Evolutionary conservation across 2,113 vertebrate species (phyloP).

Genomic region (Oncorhynchus kisutch): DNA sequence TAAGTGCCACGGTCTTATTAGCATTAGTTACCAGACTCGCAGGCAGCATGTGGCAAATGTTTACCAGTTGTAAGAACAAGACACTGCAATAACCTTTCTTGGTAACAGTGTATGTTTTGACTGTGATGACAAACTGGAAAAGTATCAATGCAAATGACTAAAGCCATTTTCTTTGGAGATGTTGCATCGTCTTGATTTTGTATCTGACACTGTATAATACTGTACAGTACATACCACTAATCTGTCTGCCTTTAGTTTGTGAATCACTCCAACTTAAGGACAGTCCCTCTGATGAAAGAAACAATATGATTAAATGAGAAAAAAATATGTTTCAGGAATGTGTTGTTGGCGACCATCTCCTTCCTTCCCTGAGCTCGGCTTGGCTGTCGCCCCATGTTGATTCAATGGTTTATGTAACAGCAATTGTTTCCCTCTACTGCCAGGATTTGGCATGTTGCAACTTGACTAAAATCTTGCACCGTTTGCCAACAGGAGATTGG

Average conservation of each 20-base stretch:
- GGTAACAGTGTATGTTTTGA: too few relatives aligned
- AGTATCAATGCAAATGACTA: too few relatives aligned
- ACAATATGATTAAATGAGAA: not conserved
- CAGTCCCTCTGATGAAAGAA: not conserved
- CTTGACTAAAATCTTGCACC: not conserved
- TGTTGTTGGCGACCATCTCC: not conserved
- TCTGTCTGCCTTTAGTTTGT: not conserved
- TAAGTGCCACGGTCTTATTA: too few relatives aligned
- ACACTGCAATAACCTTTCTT: too few relatives aligned
- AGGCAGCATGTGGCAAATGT: too few relatives aligned
- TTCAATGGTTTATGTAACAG: constrained; percentile 3
- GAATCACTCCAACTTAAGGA: not conserved
- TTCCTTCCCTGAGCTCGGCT: not conserved
- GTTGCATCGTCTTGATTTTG: too few relatives aligned
- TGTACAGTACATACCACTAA: too few relatives aligned
- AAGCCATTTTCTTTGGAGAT: too few relatives aligned
- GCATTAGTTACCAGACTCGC: too few relatives aligned
- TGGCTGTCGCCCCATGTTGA: not conserved
- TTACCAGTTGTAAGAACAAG: too few relatives aligned
- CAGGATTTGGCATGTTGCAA: constrained; percentile 8
- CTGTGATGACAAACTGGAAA: too few relatives aligned
- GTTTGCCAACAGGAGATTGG: not conserved
- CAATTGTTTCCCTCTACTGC: not conserved
- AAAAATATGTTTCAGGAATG: not conserved
- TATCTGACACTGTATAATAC: too few relatives aligned